phyloP scores from a whole-genome alignment of 2,113 vertebrate species.

The Colinus virginianus region DNA sequence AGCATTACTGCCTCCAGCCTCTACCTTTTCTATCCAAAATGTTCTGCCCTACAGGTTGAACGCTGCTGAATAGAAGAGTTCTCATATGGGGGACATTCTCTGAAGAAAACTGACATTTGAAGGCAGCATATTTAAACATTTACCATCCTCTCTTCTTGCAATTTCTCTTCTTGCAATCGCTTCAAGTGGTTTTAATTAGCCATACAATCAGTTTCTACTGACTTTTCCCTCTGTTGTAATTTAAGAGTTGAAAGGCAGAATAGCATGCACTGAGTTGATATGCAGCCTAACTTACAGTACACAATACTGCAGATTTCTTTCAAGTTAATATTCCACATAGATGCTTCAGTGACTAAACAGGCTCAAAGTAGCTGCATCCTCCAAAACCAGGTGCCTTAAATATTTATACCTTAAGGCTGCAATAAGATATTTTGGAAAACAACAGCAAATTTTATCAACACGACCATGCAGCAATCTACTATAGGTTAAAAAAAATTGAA shows the following conservation, averaged over 20 bases:
- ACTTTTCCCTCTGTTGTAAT: conserved; percentile 45
- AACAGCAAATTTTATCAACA: neutral
- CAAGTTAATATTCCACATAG: neutral
- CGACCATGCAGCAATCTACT: neutral
- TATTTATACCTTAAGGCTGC: neutral
- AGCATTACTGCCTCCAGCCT: conserved; percentile 52
- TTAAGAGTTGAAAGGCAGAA: conserved; percentile 39
- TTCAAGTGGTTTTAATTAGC: conserved; percentile 65
- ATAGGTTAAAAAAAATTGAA: neutral
- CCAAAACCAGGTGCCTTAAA: neutral
- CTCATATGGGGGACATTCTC: conserved; percentile 49
- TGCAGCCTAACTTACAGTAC: neutral
- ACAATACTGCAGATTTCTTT: neutral
- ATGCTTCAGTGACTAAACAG: neutral
- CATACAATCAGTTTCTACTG: conserved; percentile 64
- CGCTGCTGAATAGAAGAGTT: neutral
- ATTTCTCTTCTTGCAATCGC: conserved; percentile 51
- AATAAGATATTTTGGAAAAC: neutral
- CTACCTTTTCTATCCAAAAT: conserved; percentile 37
- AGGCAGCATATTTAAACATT: conserved; percentile 66
- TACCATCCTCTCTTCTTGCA: conserved; percentile 40
- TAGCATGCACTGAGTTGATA: neutral
- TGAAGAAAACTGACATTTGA: conserved; percentile 63
- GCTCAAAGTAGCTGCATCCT: accelerated
- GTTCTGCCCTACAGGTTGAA: conserved; percentile 62